Conservation (phyloP, 1,140 invertebrate species). For the Subanguina moxae region DNA sequence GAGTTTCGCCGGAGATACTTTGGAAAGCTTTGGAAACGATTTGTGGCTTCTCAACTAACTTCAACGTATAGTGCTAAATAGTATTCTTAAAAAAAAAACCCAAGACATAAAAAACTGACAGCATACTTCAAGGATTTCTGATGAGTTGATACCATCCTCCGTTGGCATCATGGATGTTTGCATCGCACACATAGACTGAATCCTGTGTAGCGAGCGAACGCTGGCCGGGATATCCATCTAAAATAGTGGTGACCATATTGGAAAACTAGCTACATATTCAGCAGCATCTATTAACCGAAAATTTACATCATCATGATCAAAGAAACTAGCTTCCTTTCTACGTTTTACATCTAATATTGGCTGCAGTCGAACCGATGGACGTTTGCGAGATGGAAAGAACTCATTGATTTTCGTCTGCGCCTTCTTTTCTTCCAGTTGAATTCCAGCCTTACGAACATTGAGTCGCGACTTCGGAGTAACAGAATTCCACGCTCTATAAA, state of each 20-base stretch:
- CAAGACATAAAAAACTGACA: neutral
- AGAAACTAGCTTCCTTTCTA: too few species aligned
- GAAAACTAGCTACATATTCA: too few species aligned
- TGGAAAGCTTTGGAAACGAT: slow-evolving; percentile 32
- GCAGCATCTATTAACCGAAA: too few species aligned
- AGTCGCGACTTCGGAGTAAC: too few species aligned
- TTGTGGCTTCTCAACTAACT: slow-evolving; percentile 1
- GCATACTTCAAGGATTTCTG: neutral
- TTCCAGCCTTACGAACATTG: too few species aligned
- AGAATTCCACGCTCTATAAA: too few species aligned
- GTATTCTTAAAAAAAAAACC: neutral
- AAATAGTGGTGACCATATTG: neutral
- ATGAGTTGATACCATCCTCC: neutral
- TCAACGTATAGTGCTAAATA: slow-evolving; percentile 35
- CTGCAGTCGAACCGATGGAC: too few species aligned
- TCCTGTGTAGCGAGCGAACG: neutral
- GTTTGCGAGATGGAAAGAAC: too few species aligned
- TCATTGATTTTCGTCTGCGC: too few species aligned
- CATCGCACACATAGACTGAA: neutral
- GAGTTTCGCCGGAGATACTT: slow-evolving; percentile 41
- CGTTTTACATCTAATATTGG: too few species aligned
- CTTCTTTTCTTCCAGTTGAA: too few species aligned
- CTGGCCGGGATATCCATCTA: neutral
- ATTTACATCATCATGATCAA: too few species aligned
- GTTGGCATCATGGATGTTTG: neutral